Conservation (phyloP, 2,797 vertebrate species). For the Vultur gryphus region DNA sequence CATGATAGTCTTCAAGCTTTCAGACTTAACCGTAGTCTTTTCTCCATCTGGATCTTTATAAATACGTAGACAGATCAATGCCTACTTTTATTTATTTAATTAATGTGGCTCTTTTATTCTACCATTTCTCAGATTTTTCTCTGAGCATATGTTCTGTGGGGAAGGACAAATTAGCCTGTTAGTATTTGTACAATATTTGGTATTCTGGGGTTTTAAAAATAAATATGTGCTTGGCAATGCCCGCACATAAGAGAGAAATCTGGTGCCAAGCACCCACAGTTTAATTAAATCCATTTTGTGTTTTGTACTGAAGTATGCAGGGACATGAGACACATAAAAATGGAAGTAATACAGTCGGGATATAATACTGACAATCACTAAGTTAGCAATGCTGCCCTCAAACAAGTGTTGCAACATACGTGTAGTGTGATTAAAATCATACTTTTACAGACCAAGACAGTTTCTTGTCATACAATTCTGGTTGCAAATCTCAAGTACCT, state of each 20-base stretch:
- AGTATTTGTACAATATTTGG: slow-evolving; percentile 46
- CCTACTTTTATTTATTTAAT: not conserved
- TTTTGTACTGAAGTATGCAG: not conserved
- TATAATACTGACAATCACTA: not conserved
- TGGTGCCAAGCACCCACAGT: not conserved
- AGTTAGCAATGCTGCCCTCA: not conserved
- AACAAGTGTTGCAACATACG: not conserved
- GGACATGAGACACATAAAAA: not conserved
- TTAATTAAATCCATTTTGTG: not conserved
- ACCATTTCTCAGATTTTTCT: not conserved
- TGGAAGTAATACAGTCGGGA: not conserved
- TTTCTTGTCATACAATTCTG: not conserved
- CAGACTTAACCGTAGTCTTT: not conserved
- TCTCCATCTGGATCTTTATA: not conserved
- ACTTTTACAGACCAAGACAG: not conserved
- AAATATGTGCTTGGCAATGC: not conserved
- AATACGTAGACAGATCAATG: not conserved
- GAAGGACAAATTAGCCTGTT: slow-evolving; percentile 18
- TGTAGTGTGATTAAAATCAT: not conserved
- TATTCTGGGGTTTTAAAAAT: slow-evolving; percentile 10
- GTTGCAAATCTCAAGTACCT: not conserved
- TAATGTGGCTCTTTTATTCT: not conserved
- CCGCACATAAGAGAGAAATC: not conserved
- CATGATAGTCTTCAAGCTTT: not conserved
- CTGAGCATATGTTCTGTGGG: not conserved